Base-by-base conservation (phyloP, 2,797 vertebrate species). In the Dicrostonyx torquatus region DNA sequence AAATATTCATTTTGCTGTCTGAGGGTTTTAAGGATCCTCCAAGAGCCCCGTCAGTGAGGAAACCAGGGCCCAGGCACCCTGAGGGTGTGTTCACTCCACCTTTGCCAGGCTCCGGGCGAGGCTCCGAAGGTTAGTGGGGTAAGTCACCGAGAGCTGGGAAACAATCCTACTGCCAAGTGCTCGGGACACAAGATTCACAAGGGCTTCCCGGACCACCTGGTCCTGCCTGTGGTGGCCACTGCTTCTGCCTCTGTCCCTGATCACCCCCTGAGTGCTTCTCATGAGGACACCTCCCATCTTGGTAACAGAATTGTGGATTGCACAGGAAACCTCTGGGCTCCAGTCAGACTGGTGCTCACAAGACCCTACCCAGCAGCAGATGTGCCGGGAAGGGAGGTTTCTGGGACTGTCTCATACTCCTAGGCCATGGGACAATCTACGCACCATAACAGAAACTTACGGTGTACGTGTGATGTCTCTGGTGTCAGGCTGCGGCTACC, bases 381-480 rank as follows among this genome's bases (percentile, higher is more conserved):
- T 24, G 26, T 3, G 17, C 17, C 3, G 17, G 85, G 76, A 48
- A 43, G 12, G 0, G 0, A 12, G 10, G 31, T 72, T 89, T 78
- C 48, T 26, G 48, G 79, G 26, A 9, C 40, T 55, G 29, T 2
- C 31, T 6, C 20, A 22, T 31, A n/a, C 48, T 87, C 64, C n/a
- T 2, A 15, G 73, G 87, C 62, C 55, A 10, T 31, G 72, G 72
- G 78, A n/a, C 45, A 18, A 5, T 10, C 18, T 31, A 77, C 70
- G 40, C 31, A 4, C 13, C 4, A 1, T 18, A 20, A 34, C 58
- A 37, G 22, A 20, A 66, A n/a, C 5, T 50, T 50, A 9, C 0
- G 0, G 58, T 0, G 8, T 4, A 0, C 3, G 4, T 5, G 0
- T 0, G 17, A 40, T 0, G 31, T 0, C 3, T 29, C 0, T 1